Evolutionary conservation across 2,888 invertebrate genomes (phyloP), one percentile per base, ranked within the genome.

Genomic region (Drosophila sordidula): DNA sequence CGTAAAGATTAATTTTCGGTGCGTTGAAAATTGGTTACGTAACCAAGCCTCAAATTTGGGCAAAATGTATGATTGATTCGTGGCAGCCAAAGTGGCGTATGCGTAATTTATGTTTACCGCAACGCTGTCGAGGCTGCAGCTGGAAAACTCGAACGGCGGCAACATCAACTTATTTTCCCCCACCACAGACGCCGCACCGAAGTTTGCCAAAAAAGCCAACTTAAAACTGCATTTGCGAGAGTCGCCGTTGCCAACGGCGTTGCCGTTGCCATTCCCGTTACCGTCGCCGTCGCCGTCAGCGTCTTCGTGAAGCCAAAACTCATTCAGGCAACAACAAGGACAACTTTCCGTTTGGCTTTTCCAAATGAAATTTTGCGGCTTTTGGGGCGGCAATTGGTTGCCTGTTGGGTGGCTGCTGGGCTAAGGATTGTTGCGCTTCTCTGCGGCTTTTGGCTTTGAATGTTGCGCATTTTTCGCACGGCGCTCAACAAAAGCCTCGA

Each of bases 281-380:
- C 50, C 36, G 36, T 34, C 1, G 4, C 11, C 34, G 34, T 34
- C 4, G 11, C 4, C 38, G 39, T 16, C 4, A 47, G 58, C 47
- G 16, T 51, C 63, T 70, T 70, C 63, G 16, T 51, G 44, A 54
- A 55, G 54, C 62, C 41, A 47, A 67, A 66, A 66, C 49, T 65
- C 57, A 54, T 57, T 66, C 57, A 47, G 51, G 58, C 59, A 63
- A 41, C 59, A 52, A 55, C 67, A 52, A 55, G 74, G 54, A 63
- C 71, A 80, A 78, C 75, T 77, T 70, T 73, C 65, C 68, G 59
- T 57, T 76, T 78, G 81, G 71, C 75, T 72, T 75, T 70, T 64
- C 58, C 61, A 75, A 80, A 81, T 81, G 81, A 73, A 80, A 80
- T 81, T 73, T 73, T 73, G 78, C 68, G 80, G 80, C 75, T 81